Base-by-base conservation (phyloP, 2,113 vertebrate genomes). In the Pithys albifrons region DNA sequence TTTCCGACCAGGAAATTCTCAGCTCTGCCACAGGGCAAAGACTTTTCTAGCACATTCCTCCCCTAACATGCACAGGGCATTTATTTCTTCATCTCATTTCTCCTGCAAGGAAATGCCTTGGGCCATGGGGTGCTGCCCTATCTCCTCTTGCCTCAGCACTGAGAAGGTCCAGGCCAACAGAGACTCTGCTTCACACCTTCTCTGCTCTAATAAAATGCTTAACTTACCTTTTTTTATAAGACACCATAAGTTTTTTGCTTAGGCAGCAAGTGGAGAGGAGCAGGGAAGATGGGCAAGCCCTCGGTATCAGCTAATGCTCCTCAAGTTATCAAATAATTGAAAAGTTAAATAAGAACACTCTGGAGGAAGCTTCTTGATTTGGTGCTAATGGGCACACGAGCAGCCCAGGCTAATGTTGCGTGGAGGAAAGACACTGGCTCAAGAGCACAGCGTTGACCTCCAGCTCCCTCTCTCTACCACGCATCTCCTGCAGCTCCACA, bases 301-400 rank as follows among this genome's bases (percentile, higher is more conserved):
- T 83, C 10, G 0, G 78, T n/a, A 89, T 83, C 76, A 89, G 82
- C 90, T 93, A 94, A 95, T 52, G 20, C 61, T 95, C 54, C 71
- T 92, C 66, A 85, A 95, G 89, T 94, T 92, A 93, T 76, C 88
- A 87, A 96, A 76, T 94, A 97, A 97, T 95, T 93, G 96, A 90
- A 94, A 97, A 97, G 89, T 85, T 96, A 95, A 92, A 91, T 96
- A 93, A 95, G 84, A 95, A 91, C 54, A 82, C 96, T 66, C 96
- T 93, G n/a, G 93, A 96, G 95, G 51, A 96, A 96, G 91, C 92
- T 93, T 97, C 74, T 71, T 0, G 7, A 73, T 79, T 91, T 69
- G 91, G 71, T 55, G 58, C 92, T 97, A 98, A 98, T 89, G 85
- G 95, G 80, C 45, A 31, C 24, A 39, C 0, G 6, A 69, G 62